Conservation (phyloP, 92 coral and sea anemone species). For the Chrysogorgia sp. region DNA sequence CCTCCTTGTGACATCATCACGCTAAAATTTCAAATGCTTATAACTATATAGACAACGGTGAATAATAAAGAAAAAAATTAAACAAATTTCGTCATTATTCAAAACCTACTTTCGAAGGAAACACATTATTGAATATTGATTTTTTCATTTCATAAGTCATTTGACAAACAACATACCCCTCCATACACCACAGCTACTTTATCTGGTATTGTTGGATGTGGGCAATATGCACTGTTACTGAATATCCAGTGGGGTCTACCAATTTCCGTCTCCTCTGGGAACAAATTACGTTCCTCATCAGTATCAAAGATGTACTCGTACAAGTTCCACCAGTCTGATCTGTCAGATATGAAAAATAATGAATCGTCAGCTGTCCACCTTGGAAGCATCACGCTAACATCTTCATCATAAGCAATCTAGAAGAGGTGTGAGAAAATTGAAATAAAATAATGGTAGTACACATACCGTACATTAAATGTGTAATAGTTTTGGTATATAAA, state of each 20-base stretch:
- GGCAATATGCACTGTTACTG: constrained; percentile 74
- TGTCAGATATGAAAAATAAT: constrained; percentile 79
- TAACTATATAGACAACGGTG: too few species aligned
- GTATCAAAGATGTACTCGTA: constrained; percentile 67
- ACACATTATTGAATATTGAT: too few species aligned
- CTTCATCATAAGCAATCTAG: constrained; percentile 73
- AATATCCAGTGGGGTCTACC: constrained; percentile 84
- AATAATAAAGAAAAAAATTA: too few species aligned
- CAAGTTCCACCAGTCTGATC: constrained; percentile 97
- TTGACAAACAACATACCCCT: constrained; percentile 53
- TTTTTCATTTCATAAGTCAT: neutral
- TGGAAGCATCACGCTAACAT: constrained; percentile 80
- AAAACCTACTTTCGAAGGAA: too few species aligned
- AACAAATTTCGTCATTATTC: too few species aligned
- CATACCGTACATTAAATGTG: too few species aligned
- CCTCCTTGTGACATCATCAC: too few species aligned
- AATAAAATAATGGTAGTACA: neutral
- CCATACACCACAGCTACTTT: constrained; percentile 69
- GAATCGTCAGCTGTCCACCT: constrained; percentile 82
- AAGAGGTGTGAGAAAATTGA: neutral
- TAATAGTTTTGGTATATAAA: too few species aligned
- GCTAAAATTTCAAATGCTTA: too few species aligned
- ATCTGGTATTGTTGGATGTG: constrained; percentile 70
- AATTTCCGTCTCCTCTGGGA: constrained; percentile 69
- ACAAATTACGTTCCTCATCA: constrained; percentile 74